Conservation (phyloP, 2,797 vertebrate genomes). For the Aplochiton taeniatus region DNA sequence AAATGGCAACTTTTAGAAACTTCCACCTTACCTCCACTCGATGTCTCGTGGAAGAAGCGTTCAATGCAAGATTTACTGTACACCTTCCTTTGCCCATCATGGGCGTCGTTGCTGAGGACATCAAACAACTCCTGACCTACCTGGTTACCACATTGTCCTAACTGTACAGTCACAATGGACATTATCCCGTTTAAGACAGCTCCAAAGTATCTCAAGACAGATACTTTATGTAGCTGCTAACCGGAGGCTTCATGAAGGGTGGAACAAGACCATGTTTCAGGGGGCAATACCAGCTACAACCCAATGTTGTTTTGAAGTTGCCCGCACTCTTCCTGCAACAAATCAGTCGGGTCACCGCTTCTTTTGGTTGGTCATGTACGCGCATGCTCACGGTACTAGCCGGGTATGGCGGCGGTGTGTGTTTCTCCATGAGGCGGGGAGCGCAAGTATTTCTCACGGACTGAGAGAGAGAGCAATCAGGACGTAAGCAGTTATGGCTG, state of each 20-base stretch:
- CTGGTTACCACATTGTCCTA: conserved; percentile 98
- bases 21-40: conserved; percentile 77
- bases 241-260: too few species aligned
- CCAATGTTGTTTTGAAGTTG: background rate
- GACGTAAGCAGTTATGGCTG: conserved; percentile 86
- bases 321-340: conserved; percentile 5
- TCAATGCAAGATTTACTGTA: conserved; percentile 78
- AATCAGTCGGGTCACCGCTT: conserved; percentile 45
- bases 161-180: conserved; percentile 90
- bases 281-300: background rate
- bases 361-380: conserved; percentile 27
- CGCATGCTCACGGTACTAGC: conserved; percentile 77
- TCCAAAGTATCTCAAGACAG: too few species aligned
- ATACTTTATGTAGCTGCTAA: too few species aligned
- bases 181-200: conserved; percentile 57
- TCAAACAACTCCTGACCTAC: conserved; percentile 87
- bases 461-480: conserved; percentile 65
- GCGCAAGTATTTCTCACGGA: conserved; percentile 64
- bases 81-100: conserved; percentile 60
- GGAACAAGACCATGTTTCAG: too few species aligned
- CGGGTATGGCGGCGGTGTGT: conserved; percentile 84
- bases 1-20: background rate
- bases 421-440: conserved; percentile 92
- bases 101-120: conserved; percentile 74
- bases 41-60: conserved; percentile 82